Base-by-base conservation (phyloP, 1,140 invertebrate species). In the Ganaspis sp. region DNA sequence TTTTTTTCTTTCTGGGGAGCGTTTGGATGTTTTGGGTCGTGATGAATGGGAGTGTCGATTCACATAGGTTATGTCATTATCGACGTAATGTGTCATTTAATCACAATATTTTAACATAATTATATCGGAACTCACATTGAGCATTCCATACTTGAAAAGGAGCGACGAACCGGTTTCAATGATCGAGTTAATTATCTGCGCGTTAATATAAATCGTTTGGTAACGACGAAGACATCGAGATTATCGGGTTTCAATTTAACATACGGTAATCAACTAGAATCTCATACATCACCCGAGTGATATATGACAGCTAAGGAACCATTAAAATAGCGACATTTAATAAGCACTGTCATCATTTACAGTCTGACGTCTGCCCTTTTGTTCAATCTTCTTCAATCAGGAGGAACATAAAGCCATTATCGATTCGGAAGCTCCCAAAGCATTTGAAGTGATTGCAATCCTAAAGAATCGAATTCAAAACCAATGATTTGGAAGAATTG, bases 301-400 rank as follows among this genome's bases (percentile, higher is more conserved):
- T 80, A 80, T 79, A 81, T 49, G 74, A 79, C 75, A 74, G 73
- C 21, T 37, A 29, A 42, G 77, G 58, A 17, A 58, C 78, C 83
- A 85, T 85, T 81, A 84, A 85, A 81, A 83, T 80, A 80, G 80
- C 80, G 81, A 84, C 84, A 84, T 81, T 82, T 81, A 80, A 83
- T 85, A 83, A 84, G 83, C 84, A 79, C 78, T 81, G 81, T 84
- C 77, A 83, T 85, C 80, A 85, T 84, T 85, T 84, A 84, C 78
- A 40, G 29, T 26, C 72, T 29, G 45, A 49, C 45, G n/a, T 17
- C 45, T 49, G 12, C 45, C 17, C 1, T n/a, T 17, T 49, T 17
- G 9, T 49, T 19, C 17, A 8, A 19, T 49, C 15, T 3, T 2
- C 2, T 34, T 34, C 29, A 34, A 34, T 34, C 6, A 34, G 2